Evolutionary conservation across 2,797 vertebrate genomes (phyloP).

Genomic region (Podarcis siculus): DNA sequence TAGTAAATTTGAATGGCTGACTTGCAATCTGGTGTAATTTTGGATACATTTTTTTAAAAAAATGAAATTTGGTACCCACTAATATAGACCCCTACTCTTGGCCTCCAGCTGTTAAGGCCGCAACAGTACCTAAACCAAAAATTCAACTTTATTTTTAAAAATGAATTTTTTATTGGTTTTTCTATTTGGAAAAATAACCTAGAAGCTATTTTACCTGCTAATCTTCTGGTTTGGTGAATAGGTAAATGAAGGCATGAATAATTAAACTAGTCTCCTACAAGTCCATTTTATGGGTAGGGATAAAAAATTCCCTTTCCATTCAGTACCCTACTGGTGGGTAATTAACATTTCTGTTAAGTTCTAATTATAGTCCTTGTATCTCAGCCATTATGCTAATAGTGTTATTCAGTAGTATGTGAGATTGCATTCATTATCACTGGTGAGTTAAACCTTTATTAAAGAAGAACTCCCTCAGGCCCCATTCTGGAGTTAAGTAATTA

Average conservation of each 20-base stretch:
- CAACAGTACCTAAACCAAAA: constrained; percentile 31
- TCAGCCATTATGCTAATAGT: constrained; percentile 86
- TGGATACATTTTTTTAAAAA: constrained; percentile 11
- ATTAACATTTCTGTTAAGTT: constrained; percentile 85
- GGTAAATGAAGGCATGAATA: constrained; percentile 34
- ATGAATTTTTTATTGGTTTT: neutral
- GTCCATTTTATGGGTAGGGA: constrained; percentile 55
- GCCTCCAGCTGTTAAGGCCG: accelerated
- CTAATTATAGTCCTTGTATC: constrained; percentile 89
- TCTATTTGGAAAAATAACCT: neutral
- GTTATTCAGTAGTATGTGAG: constrained; percentile 86
- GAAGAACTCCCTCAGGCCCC: constrained; percentile 84
- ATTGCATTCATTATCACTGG: constrained; percentile 88
- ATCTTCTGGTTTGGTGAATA: constrained; percentile 23
- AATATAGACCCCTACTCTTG: neutral
- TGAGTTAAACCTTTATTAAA: constrained; percentile 90
- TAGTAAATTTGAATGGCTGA: neutral
- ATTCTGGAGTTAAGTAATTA: constrained; percentile 87
- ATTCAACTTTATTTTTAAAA: neutral
- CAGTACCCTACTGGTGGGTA: constrained; percentile 78
- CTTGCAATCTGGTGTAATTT: neutral
- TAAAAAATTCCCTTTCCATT: constrained; percentile 74
- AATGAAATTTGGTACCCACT: constrained; percentile 34
- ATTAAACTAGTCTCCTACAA: constrained; percentile 38
- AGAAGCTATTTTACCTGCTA: constrained; percentile 41